Conservation (phyloP, 2,888 invertebrate genomes). For the Euproctis similis region DNA sequence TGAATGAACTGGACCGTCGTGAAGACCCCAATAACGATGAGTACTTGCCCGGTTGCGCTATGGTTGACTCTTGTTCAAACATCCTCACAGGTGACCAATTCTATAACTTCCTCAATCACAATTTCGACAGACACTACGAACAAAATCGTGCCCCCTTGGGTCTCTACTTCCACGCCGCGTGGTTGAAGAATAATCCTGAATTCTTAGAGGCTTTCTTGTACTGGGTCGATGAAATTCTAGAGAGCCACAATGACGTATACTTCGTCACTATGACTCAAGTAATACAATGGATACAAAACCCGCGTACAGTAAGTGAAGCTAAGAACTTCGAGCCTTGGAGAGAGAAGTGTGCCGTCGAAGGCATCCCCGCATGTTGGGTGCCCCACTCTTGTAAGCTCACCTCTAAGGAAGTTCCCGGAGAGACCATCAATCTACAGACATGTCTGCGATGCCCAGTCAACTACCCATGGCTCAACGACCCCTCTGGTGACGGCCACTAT, state of each 20-base stretch:
- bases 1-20: conserved; percentile 94
- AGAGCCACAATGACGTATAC: conserved; percentile 92
- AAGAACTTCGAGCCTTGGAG: conserved; percentile 96
- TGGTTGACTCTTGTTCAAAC: conserved; percentile 96
- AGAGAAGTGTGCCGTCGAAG: conserved; percentile 94
- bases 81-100: conserved; percentile 94
- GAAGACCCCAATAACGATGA: conserved; percentile 94
- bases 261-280: conserved; percentile 98
- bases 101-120: conserved; percentile 95
- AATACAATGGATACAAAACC: conserved; percentile 96
- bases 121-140: conserved; percentile 93
- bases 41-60: conserved; percentile 92
- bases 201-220: conserved; percentile 93
- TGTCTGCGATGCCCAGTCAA: conserved; percentile 95
- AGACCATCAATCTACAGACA: conserved; percentile 94
- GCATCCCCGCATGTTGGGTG: conserved; percentile 88
- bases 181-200: conserved; percentile 94
- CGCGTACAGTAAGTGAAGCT: conserved; percentile 86
- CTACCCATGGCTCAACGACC: conserved; percentile 96
- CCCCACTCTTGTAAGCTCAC: conserved; percentile 94
- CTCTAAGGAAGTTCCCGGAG: conserved; percentile 94
- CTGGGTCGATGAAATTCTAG: conserved; percentile 92
- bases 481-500: conserved; percentile 91
- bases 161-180: conserved; percentile 94
- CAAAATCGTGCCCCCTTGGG: conserved; percentile 92